Base-by-base conservation (phyloP, 2,888 invertebrate species). In the Drosophila bunnanda region DNA sequence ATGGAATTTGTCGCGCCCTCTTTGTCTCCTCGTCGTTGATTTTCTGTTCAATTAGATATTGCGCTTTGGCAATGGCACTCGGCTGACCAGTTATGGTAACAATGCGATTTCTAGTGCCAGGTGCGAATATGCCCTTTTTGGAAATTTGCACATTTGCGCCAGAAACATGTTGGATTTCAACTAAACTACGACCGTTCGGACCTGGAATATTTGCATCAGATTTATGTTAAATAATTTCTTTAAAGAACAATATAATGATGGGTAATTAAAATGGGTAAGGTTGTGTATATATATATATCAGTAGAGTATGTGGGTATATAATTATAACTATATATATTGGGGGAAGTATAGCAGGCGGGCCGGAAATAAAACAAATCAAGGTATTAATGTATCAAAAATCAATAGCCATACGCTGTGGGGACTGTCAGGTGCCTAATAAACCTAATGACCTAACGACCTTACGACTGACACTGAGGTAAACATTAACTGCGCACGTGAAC, bases 81-180 rank as follows among this genome's bases (percentile, higher is more conserved):
- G 96, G 95, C 91, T 95, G 95, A 93, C 98, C 98, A 91, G 96
- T 96, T 93, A 98, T 98, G 93, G 98, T 98, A 86, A 98, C 98
- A 93, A 98, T 97, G 92, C 98, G 96, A 94, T 98, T 98, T 93
- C 98, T 96, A 85, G 98, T 98, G 93, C 98, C 98, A 82, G 98
- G 98, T 91, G 98, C 97, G 94, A 97, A 98, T 91, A 97, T 97
- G 93, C 98, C 98, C 94, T 98, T 98, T 95, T 98, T 98, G 88
- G 98, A 98, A 94, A 99, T 98, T 94, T 98, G 98, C 93, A 99
- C 98, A 94, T 97, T 98, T 93, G 98, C 98, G 93, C 98, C 98
- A 92, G 98, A 98, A 94, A 96, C 95, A 94, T 98, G 97, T 94
- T 98, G 98, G 93, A 99, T 97, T 94, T 99, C 98, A 91, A 98